Conservation (phyloP, 2,113 vertebrate species). For the Camarhynchus parvulus region DNA sequence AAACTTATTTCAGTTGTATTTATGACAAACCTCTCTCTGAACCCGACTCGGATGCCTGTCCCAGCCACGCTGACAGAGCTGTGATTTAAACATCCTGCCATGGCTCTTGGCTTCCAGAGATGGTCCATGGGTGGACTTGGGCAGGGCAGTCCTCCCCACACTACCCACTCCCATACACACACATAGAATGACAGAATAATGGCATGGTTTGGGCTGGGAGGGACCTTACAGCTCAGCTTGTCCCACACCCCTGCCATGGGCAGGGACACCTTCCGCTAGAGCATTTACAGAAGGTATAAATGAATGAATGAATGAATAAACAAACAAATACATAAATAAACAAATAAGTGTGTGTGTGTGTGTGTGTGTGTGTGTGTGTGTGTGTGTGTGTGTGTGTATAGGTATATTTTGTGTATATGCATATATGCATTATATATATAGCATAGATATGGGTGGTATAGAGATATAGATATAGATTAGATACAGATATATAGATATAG, state of each 20-base stretch:
- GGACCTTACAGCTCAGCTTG: neutral
- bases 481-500: too few species aligned
- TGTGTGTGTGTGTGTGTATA: neutral
- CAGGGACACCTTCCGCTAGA: neutral
- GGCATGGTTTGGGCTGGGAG: neutral
- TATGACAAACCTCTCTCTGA: neutral
- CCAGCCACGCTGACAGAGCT: rapidly evolving
- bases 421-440: neutral
- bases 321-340: too few species aligned
- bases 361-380: too few species aligned
- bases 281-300: neutral
- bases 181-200: rapidly evolving
- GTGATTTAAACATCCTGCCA: too few species aligned
- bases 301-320: neutral
- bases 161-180: rapidly evolving
- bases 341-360: too few species aligned
- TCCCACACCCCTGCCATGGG: neutral
- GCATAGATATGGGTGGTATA: too few species aligned
- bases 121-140: rapidly evolving
- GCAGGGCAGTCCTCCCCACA: neutral
- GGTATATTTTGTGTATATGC: neutral
- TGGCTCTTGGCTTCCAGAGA: neutral
- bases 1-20: neutral
- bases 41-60: rapidly evolving
- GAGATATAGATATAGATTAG: too few species aligned